phyloP scores from a whole-genome alignment of 2,113 vertebrate species.

The Rhizomys pruinosus region DNA sequence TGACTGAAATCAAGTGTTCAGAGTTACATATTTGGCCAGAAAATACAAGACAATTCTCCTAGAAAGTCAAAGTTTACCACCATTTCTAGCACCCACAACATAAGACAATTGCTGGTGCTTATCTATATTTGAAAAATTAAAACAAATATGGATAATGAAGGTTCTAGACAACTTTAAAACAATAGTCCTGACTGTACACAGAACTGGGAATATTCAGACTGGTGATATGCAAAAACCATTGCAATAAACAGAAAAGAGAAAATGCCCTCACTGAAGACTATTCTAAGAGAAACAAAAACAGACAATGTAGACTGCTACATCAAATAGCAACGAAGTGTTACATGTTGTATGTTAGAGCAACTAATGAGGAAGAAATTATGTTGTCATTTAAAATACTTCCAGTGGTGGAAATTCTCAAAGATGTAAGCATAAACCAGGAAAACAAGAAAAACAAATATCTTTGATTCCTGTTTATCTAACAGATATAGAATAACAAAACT shows the following conservation, averaged over 20 bases:
- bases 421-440: slow-evolving; percentile 19
- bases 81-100: neutral
- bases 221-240: neutral
- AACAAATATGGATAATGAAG: slow-evolving; percentile 1
- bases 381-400: slow-evolving; percentile 56
- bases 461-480: slow-evolving; percentile 52
- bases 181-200: neutral
- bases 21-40: neutral
- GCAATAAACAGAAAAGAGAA: neutral
- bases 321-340: neutral
- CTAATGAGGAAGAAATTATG: neutral
- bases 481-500: slow-evolving; percentile 34
- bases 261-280: neutral
- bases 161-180: slow-evolving; percentile 7
- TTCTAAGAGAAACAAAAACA: neutral
- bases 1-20: slow-evolving; percentile 28
- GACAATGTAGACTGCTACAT: neutral
- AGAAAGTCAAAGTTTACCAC: slow-evolving; percentile 6
- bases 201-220: neutral
- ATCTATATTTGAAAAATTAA: slow-evolving; percentile 1
- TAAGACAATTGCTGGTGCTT: neutral
- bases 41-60: neutral
- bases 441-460: slow-evolving; percentile 31
- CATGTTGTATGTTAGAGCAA: slow-evolving; percentile 1
- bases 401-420: slow-evolving; percentile 46